phyloP scores from a whole-genome alignment of 2,113 vertebrate genomes.

The Cynocephalus volans region DNA sequence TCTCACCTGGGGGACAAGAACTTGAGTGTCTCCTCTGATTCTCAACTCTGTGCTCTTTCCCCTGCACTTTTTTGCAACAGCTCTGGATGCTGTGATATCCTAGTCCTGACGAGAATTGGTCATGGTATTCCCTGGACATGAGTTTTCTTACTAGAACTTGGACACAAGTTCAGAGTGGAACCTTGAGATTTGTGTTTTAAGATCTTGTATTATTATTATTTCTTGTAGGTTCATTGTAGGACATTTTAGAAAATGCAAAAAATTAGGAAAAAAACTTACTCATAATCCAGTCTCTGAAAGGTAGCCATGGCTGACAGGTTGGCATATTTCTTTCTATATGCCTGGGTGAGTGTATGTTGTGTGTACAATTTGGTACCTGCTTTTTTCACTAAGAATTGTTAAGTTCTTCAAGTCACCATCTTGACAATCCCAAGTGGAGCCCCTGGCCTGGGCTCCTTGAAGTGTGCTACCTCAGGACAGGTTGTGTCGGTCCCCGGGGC shows the following conservation, averaged over 20 bases:
- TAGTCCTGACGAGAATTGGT: background rate
- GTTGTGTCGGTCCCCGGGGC: background rate
- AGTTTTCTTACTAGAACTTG: background rate
- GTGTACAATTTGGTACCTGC: background rate
- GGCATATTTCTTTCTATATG: background rate
- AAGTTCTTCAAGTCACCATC: background rate
- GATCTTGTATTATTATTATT: background rate
- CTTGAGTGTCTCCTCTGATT: background rate
- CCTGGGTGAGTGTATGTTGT: background rate
- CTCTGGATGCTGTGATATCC: background rate
- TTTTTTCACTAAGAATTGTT: background rate
- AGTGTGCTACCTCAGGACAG: background rate
- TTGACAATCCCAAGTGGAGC: no score
- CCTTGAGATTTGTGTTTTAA: background rate
- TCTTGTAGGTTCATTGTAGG: background rate
- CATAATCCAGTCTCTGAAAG: background rate
- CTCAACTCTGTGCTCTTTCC: no score
- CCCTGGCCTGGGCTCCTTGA: background rate
- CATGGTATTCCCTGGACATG: rapidly evolving
- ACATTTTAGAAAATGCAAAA: background rate
- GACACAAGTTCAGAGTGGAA: background rate
- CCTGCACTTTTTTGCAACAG: background rate
- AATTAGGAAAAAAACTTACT: no score
- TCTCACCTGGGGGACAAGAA: background rate
- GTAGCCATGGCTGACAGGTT: background rate